phyloP scores from a whole-genome alignment of 2,888 invertebrate genomes.

The Muschampia plurimacula region DNA sequence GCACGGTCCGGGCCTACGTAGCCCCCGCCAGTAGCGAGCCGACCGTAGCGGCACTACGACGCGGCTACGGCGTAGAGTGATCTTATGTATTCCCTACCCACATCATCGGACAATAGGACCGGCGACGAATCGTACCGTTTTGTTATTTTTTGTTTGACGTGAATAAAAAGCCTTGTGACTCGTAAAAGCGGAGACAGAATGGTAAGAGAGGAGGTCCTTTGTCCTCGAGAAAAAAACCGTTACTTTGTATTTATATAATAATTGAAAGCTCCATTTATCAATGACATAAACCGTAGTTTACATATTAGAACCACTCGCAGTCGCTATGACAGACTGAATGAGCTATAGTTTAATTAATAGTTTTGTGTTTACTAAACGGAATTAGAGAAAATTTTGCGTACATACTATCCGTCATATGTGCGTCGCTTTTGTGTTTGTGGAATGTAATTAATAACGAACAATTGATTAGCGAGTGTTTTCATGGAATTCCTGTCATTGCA shows the following conservation, averaged over 20 bases:
- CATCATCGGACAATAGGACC: constrained; percentile 58
- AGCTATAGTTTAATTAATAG: constrained; percentile 33
- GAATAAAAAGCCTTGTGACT: constrained; percentile 74
- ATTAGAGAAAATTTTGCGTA: constrained; percentile 17
- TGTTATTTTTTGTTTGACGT: constrained; percentile 77
- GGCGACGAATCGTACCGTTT: constrained; percentile 73
- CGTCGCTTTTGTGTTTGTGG: constrained; percentile 70
- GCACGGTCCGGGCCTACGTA: constrained; percentile 78
- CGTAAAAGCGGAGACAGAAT: constrained; percentile 64
- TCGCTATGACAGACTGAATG: constrained; percentile 26
- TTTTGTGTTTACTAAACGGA: constrained; percentile 40
- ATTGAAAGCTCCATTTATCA: constrained; percentile 29
- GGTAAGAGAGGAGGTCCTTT: constrained; percentile 59
- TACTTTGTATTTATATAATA: constrained; percentile 51
- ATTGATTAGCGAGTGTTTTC: constrained; percentile 56
- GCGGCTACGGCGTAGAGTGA: constrained; percentile 71
- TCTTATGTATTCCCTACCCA: constrained; percentile 54
- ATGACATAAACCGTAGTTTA: constrained; percentile 34
- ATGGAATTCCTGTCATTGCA: constrained; percentile 64
- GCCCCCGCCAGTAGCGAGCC: constrained; percentile 83
- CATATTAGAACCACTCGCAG: constrained; percentile 29
- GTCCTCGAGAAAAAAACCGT: constrained; percentile 57
- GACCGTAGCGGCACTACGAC: constrained; percentile 75
- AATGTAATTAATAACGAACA: constrained; percentile 63
- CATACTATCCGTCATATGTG: constrained; percentile 29